Evolutionary conservation across 2,797 vertebrate species (phyloP).

Genomic region (Bryconaethiops microstoma): DNA sequence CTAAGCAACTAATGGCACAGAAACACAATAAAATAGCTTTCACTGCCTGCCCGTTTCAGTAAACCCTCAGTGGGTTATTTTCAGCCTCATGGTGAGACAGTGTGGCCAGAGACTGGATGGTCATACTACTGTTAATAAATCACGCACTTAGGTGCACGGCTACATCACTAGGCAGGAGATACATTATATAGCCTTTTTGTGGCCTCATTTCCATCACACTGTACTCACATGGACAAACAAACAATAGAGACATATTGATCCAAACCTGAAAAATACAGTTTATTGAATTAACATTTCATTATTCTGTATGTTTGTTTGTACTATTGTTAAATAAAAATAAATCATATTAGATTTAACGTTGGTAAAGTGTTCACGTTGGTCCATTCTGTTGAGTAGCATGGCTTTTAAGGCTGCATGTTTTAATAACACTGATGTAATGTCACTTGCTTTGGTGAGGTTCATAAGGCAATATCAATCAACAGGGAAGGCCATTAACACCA

Average conservation of each 20-base stretch:
- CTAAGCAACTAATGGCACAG: constrained; percentile 24
- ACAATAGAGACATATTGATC: not conserved
- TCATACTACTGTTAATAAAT: constrained; percentile 43
- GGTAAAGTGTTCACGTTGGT: not conserved
- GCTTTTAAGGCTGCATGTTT: constrained; percentile 9
- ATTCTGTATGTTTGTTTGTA: not conserved
- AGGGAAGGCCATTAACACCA: constrained; percentile 45
- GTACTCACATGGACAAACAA: constrained; percentile 34
- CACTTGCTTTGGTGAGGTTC: constrained; percentile 19
- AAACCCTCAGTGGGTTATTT: constrained; percentile 24
- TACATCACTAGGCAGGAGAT: constrained; percentile 30
- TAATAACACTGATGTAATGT: constrained; percentile 41
- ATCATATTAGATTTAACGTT: not conserved
- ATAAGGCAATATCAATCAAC: constrained; percentile 48
- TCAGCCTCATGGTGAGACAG: constrained; percentile 26
- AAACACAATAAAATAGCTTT: constrained; percentile 35
- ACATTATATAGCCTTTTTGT: constrained; percentile 21
- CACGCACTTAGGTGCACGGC: constrained; percentile 32
- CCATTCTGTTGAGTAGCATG: not conserved
- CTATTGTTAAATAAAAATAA: not conserved
- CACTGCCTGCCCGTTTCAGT: constrained; percentile 44
- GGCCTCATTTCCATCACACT: constrained; percentile 43
- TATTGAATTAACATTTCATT: not conserved
- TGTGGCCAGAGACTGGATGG: constrained; percentile 27
- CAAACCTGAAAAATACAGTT: no score